These are phyloP conservation scores for Nasonia oneida DNA, from an alignment of 2,888 invertebrate species.

Conservation along the genomic window DNA sequence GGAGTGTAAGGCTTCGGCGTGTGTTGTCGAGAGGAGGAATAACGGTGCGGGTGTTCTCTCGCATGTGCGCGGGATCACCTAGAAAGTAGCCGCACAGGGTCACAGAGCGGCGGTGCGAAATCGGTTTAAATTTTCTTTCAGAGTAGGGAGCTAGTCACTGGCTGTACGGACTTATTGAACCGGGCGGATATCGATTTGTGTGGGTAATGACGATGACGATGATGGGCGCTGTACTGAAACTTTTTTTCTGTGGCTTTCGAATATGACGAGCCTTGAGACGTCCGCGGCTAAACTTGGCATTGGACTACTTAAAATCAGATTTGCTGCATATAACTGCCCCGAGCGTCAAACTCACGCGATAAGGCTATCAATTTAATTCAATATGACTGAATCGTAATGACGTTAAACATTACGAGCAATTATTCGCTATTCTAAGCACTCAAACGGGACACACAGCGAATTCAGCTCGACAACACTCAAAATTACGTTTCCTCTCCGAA, in stretches of 20 bases:
- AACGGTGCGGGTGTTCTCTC: neutral
- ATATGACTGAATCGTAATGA: too few species aligned
- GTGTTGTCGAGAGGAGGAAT: constrained; percentile 15
- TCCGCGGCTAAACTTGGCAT: neutral
- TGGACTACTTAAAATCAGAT: neutral
- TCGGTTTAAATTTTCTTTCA: constrained; percentile 68
- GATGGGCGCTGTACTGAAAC: too few species aligned
- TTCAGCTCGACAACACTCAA: neutral
- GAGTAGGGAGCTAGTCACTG: neutral
- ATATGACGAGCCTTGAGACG: neutral
- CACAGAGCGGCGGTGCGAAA: constrained; percentile 63
- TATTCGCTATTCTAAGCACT: neutral
- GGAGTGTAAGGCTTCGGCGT: constrained; percentile 29
- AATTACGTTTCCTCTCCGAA: neutral
- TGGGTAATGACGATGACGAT: too few species aligned
- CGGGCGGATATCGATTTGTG: neutral
- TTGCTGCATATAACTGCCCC: neutral
- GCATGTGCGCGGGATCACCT: constrained; percentile 65
- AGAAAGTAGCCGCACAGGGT: constrained; percentile 64
- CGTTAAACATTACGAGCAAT: neutral
- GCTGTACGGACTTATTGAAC: neutral
- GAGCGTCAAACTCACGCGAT: neutral
- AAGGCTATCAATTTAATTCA: neutral
- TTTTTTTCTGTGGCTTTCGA: too few species aligned
- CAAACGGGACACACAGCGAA: neutral